Conservation (phyloP, 2,888 invertebrate genomes). For the Hydrotaea diabolus region DNA sequence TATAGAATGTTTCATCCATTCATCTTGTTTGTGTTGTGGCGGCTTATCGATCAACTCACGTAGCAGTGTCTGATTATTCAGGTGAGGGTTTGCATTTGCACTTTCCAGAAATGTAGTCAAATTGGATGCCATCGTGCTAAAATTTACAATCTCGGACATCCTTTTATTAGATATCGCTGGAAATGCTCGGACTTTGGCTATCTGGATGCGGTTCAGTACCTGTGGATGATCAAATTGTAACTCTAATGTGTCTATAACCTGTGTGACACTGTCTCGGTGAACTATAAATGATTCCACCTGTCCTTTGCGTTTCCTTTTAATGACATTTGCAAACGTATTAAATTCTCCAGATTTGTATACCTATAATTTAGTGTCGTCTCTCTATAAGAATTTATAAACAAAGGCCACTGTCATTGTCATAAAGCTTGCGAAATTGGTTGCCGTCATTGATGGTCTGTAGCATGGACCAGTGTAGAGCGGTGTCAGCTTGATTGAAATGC, state of each 20-base stretch:
- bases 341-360: conserved; percentile 63
- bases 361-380: conserved; percentile 58
- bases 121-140: conserved; percentile 46
- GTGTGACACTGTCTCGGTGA: conserved; percentile 61
- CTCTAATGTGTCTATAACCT: conserved; percentile 58
- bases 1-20: conserved; percentile 43
- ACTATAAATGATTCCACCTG: conserved; percentile 65
- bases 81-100: neutral
- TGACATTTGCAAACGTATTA: conserved; percentile 60
- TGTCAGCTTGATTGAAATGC: neutral
- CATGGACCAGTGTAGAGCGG: neutral
- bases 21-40: conserved; percentile 41
- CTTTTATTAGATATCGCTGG: conserved; percentile 54
- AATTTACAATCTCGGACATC: conserved; percentile 58
- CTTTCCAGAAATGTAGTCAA: conserved; percentile 4
- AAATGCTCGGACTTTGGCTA: conserved; percentile 61
- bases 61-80: conserved; percentile 36
- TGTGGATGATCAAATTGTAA: conserved; percentile 68
- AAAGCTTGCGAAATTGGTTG: conserved; percentile 54
- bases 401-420: conserved; percentile 69
- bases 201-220: conserved; percentile 63
- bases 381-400: conserved; percentile 62
- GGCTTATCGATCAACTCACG: conserved; percentile 45
- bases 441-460: neutral
- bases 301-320: conserved; percentile 58